These are phyloP conservation scores for Proales similis DNA, from an alignment of 1,140 invertebrate genomes.

Conservation along the genomic window DNA sequence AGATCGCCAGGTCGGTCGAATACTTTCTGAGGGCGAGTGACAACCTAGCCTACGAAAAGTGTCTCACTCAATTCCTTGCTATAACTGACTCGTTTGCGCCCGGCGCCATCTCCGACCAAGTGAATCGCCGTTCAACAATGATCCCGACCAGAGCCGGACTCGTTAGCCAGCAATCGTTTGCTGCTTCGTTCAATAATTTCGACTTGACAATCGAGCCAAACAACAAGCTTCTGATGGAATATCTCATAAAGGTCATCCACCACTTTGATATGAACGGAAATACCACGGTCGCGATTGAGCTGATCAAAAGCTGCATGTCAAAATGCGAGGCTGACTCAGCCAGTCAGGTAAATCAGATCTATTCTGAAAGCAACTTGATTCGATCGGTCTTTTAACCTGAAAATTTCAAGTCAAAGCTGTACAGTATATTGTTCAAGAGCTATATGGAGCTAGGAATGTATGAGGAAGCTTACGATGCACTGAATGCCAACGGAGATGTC, in stretches of 20 bases:
- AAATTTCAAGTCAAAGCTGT: constrained; percentile 23
- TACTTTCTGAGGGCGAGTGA: constrained; percentile 29
- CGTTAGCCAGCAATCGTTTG: background rate
- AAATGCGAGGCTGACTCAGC: constrained; percentile 14
- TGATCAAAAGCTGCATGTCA: constrained; percentile 9
- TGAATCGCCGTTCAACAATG: background rate
- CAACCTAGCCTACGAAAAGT: constrained; percentile 8
- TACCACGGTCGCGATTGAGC: constrained; percentile 17
- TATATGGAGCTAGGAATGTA: constrained; percentile 31
- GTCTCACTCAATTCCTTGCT: background rate
- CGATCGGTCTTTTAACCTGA: no score
- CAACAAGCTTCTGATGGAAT: constrained; percentile 18
- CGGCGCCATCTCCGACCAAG: background rate
- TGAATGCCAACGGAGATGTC: constrained; percentile 18
- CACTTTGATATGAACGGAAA: constrained; percentile 35
- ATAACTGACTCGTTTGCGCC: background rate
- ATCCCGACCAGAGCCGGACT: constrained; percentile 2
- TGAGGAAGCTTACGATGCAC: constrained; percentile 10
- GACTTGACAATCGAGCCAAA: background rate
- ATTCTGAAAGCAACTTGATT: no score
- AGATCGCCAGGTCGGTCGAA: constrained; percentile 22
- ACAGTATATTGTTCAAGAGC: constrained; percentile 32
- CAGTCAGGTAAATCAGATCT: no score
- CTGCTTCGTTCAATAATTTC: no score
- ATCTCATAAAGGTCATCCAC: constrained; percentile 22